Conservation (phyloP, 2,113 vertebrate genomes). For the Anarrhichthys ocellatus region DNA sequence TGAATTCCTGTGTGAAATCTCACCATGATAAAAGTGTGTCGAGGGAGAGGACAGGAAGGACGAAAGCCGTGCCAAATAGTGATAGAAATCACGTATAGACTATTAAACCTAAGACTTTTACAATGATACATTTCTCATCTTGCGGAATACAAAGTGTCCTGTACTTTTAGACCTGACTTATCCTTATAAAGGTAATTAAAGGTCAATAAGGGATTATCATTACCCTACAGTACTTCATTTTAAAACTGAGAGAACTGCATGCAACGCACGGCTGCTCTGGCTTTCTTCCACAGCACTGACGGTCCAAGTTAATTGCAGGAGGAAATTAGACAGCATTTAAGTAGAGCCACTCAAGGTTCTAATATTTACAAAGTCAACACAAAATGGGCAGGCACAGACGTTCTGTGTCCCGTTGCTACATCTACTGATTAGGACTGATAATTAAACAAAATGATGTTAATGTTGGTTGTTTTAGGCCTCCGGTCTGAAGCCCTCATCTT, state of each 20-base stretch:
- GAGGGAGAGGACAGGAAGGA: slow-evolving; percentile 44
- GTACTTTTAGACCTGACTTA: slow-evolving; percentile 12
- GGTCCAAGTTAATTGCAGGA: slow-evolving; percentile 35
- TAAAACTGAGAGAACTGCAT: slow-evolving; percentile 1
- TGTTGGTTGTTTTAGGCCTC: slow-evolving; percentile 41
- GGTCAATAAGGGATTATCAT: slow-evolving; percentile 38
- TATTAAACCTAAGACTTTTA: slow-evolving; percentile 7
- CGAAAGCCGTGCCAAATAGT: background rate
- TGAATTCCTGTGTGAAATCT: slow-evolving; percentile 53
- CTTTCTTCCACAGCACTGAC: slow-evolving; percentile 33
- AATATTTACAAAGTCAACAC: slow-evolving; percentile 66
- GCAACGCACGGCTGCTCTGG: slow-evolving; percentile 19
- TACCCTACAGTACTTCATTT: background rate
- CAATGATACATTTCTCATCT: slow-evolving; percentile 2
- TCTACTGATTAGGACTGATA: slow-evolving; percentile 40
- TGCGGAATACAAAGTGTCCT: background rate
- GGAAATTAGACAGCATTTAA: slow-evolving; percentile 66
- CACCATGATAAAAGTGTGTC: slow-evolving; percentile 33
- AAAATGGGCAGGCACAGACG: slow-evolving; percentile 28
- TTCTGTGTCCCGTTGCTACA: slow-evolving; percentile 38
- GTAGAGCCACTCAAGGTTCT: slow-evolving; percentile 51
- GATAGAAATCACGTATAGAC: background rate
- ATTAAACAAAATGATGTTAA: slow-evolving; percentile 54
- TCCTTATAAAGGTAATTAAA: slow-evolving; percentile 28
- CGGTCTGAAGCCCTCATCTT: slow-evolving; percentile 18